Percentiles rank a stretch among this genome's conserved stretches.
Conservation (phyloP, 2,113 vertebrate genomes). For the Amphilophus citrinellus region DNA sequence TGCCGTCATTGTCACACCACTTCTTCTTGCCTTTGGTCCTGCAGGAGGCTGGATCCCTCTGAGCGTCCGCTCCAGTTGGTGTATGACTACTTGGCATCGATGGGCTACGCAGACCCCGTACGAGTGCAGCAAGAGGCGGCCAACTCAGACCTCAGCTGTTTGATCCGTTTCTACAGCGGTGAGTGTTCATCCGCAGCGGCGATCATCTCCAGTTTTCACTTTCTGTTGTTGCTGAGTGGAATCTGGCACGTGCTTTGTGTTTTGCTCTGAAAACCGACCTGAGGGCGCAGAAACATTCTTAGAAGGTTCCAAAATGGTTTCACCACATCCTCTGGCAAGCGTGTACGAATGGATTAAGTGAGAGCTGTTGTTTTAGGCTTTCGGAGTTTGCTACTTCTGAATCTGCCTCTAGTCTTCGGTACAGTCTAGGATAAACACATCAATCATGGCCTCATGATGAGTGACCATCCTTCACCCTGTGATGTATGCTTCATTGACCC, state of each 20-base stretch:
- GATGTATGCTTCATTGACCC: slow-evolving; percentile 29
- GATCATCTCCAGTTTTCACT: slow-evolving; percentile 10
- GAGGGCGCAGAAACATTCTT: not conserved
- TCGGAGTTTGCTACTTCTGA: slow-evolving; percentile 16
- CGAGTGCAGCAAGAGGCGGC: slow-evolving; percentile 93
- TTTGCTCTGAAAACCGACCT: slow-evolving; percentile 2
- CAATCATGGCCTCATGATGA: slow-evolving; percentile 20
- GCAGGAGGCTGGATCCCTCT: slow-evolving; percentile 89
- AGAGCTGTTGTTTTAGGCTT: slow-evolving; percentile 8
- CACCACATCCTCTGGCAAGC: slow-evolving; percentile 6
- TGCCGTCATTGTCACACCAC: not conserved
- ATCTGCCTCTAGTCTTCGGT: slow-evolving; percentile 8
- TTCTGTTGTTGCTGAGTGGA: slow-evolving; percentile 14
- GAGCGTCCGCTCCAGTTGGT: slow-evolving; percentile 94
- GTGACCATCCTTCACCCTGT: slow-evolving; percentile 34
- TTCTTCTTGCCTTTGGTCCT: slow-evolving; percentile 11
- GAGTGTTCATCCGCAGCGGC: slow-evolving; percentile 71
- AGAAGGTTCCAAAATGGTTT: slow-evolving; percentile 1
- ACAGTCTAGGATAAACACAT: slow-evolving; percentile 20
- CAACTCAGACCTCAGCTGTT: slow-evolving; percentile 95
- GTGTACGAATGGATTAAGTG: not conserved
- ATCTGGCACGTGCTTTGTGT: not conserved
- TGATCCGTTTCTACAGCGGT: slow-evolving; percentile 96
- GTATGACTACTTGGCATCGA: slow-evolving; percentile 89
- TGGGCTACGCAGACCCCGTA: slow-evolving; percentile 90